These are phyloP conservation scores for Ochropacha duplaris DNA, from an alignment of 2,888 invertebrate genomes.

Conservation along the genomic window DNA sequence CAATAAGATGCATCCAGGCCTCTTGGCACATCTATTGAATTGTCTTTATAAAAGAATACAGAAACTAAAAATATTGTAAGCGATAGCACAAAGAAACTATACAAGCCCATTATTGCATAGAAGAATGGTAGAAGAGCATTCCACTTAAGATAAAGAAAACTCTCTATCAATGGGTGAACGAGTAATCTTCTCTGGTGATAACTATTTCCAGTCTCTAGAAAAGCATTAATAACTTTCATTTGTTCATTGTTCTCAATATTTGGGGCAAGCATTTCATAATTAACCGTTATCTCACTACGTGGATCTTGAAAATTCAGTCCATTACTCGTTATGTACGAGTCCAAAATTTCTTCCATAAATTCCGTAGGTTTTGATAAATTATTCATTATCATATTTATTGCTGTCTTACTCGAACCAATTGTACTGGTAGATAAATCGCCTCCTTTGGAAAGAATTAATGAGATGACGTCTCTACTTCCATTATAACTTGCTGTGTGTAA, in stretches of 20 bases:
- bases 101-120: slow-evolving; percentile 75
- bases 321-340: slow-evolving; percentile 76
- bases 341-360: slow-evolving; percentile 78
- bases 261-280: slow-evolving; percentile 77
- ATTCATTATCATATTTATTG: slow-evolving; percentile 78
- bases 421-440: slow-evolving; percentile 70
- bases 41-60: slow-evolving; percentile 74
- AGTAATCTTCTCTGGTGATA: slow-evolving; percentile 72
- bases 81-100: slow-evolving; percentile 73
- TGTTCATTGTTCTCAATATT: slow-evolving; percentile 72
- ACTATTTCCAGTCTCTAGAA: slow-evolving; percentile 79
- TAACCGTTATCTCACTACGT: slow-evolving; percentile 72
- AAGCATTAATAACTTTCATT: slow-evolving; percentile 80
- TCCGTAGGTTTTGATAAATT: slow-evolving; percentile 78
- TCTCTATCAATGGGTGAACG: slow-evolving; percentile 82
- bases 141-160: slow-evolving; percentile 83
- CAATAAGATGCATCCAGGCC: slow-evolving; percentile 58
- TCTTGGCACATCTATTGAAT: slow-evolving; percentile 43
- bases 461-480: slow-evolving; percentile 83
- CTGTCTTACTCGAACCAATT: slow-evolving; percentile 67
- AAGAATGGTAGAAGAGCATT: slow-evolving; percentile 79
- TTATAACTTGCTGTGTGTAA: slow-evolving; percentile 78
- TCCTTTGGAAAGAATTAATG: slow-evolving; percentile 65
- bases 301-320: slow-evolving; percentile 54
- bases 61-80: slow-evolving; percentile 75